Evolutionary conservation across 2,797 vertebrate species (phyloP), one percentile per base, ranked within the genome.

Genomic region (Onychomys arenicola): DNA sequence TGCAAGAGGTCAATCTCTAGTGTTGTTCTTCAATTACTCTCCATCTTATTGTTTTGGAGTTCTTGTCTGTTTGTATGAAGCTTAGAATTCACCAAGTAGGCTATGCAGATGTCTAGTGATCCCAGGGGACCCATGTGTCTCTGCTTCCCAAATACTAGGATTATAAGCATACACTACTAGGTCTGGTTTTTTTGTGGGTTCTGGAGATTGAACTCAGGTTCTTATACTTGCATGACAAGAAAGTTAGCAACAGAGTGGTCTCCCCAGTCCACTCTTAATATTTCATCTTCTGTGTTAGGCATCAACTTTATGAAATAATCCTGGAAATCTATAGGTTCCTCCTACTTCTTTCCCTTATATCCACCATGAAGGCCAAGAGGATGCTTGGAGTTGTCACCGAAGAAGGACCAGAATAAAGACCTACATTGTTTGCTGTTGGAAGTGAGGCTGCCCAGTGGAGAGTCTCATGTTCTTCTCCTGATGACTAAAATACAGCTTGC

Each of bases 251-350:
- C 59, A n/a, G n/a, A n/a, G n/a, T n/a, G n/a, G n/a, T n/a, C n/a
- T n/a, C n/a, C n/a, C n/a, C n/a, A 87, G 2, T 2, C 8, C 46
- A n/a, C 0, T 1, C 1, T 77, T 8, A 57, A 10, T 46, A 49
- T 59, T 95, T 81, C 63, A 90, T 89, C 19, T 90, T 73, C 57
- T 40, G 1, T 8, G 49, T 34, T 91, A 65, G 3, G 1, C 37
- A 2, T 67, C 40, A 57, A 32, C 83, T 63, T 91, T 61, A 85
- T 69, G 11, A 87, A 10, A 63, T 80, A 37, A 76, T 57, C 23
- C 89, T 87, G 34, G 29, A 76, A 84, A 77, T 85, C 21, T 55
- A 4, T 4, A 16, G 2, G 2, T 80, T 83, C 7, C 75, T 69
- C 2, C 52, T 82, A 55, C 0, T 32, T 46, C 1, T 21, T 0